These are phyloP conservation scores for Progne subis DNA, from an alignment of 2,113 vertebrate species.

Conservation along the genomic window DNA sequence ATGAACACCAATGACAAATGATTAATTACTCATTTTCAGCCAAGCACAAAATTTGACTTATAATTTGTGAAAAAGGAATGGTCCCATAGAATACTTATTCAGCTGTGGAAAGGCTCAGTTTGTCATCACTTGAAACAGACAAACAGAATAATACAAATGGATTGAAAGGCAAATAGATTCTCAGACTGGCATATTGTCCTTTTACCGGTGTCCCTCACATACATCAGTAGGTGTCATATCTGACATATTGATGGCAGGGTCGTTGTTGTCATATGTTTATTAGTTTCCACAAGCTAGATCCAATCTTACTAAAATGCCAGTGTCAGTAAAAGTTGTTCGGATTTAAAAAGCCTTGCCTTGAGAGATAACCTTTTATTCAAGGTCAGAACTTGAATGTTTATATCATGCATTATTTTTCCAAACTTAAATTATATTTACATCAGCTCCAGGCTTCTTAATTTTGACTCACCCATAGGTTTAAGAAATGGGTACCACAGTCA, in stretches of 20 bases:
- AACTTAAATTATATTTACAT: not conserved
- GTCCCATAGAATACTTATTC: not conserved
- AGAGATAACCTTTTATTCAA: not conserved
- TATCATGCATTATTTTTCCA: not conserved
- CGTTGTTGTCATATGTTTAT: not conserved
- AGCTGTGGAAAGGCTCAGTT: not conserved
- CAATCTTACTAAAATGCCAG: not conserved
- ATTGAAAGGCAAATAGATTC: constrained; percentile 4
- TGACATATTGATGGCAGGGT: not conserved
- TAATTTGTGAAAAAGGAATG: not conserved
- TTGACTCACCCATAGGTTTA: not conserved
- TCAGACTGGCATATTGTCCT: not conserved
- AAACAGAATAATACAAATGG: not conserved
- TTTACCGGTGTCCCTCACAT: not conserved
- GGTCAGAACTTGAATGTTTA: not conserved
- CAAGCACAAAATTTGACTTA: not conserved
- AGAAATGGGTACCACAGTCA: not conserved
- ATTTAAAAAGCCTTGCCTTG: not conserved
- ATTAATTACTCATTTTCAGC: constrained; percentile 39
- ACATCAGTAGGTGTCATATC: not conserved
- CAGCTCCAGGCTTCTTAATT: not conserved
- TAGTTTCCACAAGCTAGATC: not conserved
- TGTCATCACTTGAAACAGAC: not conserved
- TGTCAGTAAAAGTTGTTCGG: not conserved
- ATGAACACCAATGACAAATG: not conserved